Conservation (phyloP, 2,113 vertebrate species). For the Saccopteryx bilineata region DNA sequence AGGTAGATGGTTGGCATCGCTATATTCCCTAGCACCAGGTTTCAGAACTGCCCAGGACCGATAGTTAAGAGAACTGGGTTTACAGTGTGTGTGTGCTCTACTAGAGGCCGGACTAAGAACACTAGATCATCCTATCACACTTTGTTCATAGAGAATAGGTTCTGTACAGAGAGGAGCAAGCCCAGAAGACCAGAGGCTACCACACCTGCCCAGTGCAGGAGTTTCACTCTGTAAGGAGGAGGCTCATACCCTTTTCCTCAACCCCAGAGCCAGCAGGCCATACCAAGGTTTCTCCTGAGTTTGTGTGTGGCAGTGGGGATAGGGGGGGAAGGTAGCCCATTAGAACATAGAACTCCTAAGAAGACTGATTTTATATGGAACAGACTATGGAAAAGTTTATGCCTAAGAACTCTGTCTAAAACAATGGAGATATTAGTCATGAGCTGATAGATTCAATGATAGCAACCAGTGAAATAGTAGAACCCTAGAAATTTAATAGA, state of each 20-base stretch:
- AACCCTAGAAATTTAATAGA: neutral
- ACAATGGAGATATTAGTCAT: neutral
- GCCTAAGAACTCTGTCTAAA: neutral
- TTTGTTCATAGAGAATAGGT: neutral
- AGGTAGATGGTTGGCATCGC: neutral
- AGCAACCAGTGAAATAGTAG: neutral
- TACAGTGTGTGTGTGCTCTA: neutral
- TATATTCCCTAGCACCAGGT: neutral
- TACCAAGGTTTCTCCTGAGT: neutral
- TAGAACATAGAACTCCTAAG: neutral
- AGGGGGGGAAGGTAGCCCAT: neutral
- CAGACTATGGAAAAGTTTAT: neutral
- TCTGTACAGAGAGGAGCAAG: neutral
- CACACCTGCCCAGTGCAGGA: neutral
- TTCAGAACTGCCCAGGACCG: neutral
- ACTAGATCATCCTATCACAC: neutral
- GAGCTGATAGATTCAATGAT: neutral
- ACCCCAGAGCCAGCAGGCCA: neutral
- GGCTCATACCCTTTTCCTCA: neutral
- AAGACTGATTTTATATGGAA: neutral
- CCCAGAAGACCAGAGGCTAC: no score
- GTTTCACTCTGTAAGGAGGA: neutral
- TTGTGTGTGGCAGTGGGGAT: neutral
- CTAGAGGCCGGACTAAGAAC: neutral
- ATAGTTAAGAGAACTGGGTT: neutral